phyloP scores from a whole-genome alignment of 2,797 vertebrate species.

The Antennarius maculatus region DNA sequence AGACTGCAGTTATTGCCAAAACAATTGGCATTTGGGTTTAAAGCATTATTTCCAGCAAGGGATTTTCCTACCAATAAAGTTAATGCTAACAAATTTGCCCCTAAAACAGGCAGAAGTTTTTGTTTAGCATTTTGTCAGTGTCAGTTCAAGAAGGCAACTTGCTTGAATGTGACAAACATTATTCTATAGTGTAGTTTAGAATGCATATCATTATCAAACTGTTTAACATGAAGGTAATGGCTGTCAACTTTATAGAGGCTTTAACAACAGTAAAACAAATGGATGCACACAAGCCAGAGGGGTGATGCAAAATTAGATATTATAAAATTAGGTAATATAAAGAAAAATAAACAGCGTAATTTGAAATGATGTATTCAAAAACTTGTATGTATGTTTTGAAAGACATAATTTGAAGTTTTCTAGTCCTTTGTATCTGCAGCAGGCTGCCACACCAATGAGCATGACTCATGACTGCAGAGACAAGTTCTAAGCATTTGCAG shows the following conservation, averaged over 20 bases:
- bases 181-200: not conserved
- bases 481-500: constrained; percentile 53
- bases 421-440: constrained; percentile 27
- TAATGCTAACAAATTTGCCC: constrained; percentile 30
- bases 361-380: constrained; percentile 1
- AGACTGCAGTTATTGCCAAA: constrained; percentile 45
- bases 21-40: constrained; percentile 36
- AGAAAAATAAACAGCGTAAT: not conserved
- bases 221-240: not conserved
- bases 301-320: too few species aligned
- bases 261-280: not conserved
- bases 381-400: constrained; percentile 1
- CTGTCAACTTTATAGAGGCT: not conserved
- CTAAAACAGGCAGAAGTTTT: constrained; percentile 5
- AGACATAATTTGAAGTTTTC: constrained; percentile 21
- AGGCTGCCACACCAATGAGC: constrained; percentile 33
- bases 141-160: constrained; percentile 5
- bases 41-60: constrained; percentile 15
- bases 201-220: not conserved
- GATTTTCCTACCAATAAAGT: constrained; percentile 23
- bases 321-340: not conserved
- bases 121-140: constrained; percentile 16
- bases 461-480: constrained; percentile 41
- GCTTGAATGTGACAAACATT: constrained; percentile 1
- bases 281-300: not conserved